These are phyloP conservation scores for Caenorhabditis sp. DNA, from an alignment of 2,888 invertebrate genomes.

Conservation along the genomic window DNA sequence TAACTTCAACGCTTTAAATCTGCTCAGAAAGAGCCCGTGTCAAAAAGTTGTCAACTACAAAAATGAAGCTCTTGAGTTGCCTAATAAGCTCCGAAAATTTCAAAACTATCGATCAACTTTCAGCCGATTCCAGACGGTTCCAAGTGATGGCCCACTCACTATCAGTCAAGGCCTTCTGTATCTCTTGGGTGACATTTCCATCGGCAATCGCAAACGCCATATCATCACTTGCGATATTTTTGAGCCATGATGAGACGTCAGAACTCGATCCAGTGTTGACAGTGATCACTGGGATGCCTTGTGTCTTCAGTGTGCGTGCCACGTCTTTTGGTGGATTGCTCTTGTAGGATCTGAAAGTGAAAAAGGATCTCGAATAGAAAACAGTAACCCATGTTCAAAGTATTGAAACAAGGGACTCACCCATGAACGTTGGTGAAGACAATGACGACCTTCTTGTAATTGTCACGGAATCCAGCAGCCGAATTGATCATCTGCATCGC, in stretches of 20 bases:
- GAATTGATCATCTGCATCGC: constrained; percentile 41
- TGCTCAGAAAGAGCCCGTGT: too few species aligned
- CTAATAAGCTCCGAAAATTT: too few species aligned
- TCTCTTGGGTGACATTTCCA: constrained; percentile 42
- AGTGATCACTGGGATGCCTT: constrained; percentile 26
- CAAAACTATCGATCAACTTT: too few species aligned
- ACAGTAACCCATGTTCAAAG: neutral
- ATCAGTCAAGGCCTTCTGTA: constrained; percentile 43
- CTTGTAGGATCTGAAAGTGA: constrained; percentile 23
- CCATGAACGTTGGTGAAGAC: constrained; percentile 46
- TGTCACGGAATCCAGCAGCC: constrained; percentile 47
- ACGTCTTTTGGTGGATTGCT: constrained; percentile 14
- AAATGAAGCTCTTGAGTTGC: too few species aligned
- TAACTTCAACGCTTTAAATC: too few species aligned
- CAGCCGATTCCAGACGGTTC: too few species aligned
- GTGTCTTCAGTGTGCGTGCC: neutral
- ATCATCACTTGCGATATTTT: constrained; percentile 30
- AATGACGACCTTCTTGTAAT: constrained; percentile 41
- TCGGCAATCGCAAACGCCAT: constrained; percentile 46
- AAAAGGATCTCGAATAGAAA: neutral
- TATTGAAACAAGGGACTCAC: constrained; percentile 22
- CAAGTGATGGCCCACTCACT: constrained; percentile 21
- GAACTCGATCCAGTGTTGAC: constrained; percentile 39
- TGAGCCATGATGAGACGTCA: constrained; percentile 1
- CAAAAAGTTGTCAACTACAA: too few species aligned